A percentile compares a stretch with the other conserved stretches of the same genome.
These are phyloP conservation scores for Liodrosophila aerea DNA, from an alignment of 2,888 invertebrate species.

Conservation along the genomic window DNA sequence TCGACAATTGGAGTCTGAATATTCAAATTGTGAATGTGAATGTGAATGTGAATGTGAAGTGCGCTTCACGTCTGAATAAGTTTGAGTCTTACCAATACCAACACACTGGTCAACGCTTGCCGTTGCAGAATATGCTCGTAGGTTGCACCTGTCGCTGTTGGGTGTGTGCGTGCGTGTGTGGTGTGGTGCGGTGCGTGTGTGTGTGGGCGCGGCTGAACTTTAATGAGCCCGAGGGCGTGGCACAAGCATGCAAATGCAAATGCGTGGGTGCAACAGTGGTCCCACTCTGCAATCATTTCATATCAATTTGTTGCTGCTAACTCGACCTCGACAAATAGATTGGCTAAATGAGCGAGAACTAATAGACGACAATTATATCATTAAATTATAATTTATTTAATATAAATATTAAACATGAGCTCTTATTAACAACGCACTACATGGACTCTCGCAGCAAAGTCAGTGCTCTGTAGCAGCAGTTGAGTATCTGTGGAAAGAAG, in stretches of 20 bases:
- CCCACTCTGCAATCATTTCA: slow-evolving; percentile 24
- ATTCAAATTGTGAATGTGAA: slow-evolving; percentile 8
- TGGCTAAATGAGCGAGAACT: not conserved
- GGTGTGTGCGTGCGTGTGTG: slow-evolving; percentile 47
- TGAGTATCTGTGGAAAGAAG: slow-evolving; percentile 66
- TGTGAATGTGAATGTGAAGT: slow-evolving; percentile 45
- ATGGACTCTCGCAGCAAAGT: slow-evolving; percentile 65
- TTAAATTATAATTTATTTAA: slow-evolving; percentile 3
- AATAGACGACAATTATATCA: slow-evolving; percentile 10
- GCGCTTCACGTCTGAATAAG: slow-evolving; percentile 74
- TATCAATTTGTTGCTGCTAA: slow-evolving; percentile 12
- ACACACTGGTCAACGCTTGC: slow-evolving; percentile 39
- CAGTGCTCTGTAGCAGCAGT: slow-evolving; percentile 60
- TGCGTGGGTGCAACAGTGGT: slow-evolving; percentile 27
- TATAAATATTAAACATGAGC: too few species aligned
- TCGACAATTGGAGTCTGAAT: slow-evolving; percentile 1
- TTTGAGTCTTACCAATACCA: slow-evolving; percentile 55
- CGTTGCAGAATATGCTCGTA: slow-evolving; percentile 42
- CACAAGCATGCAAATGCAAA: slow-evolving; percentile 41
- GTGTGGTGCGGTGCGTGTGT: slow-evolving; percentile 39
- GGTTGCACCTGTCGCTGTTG: slow-evolving; percentile 65
- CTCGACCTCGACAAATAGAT: slow-evolving; percentile 5
- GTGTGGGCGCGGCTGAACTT: slow-evolving; percentile 56
- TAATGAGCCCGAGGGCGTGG: slow-evolving; percentile 51
- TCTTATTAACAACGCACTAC: slow-evolving; percentile 8